Evolutionary conservation across 2,113 vertebrate species (phyloP).

Genomic region (Scomber japonicus): DNA sequence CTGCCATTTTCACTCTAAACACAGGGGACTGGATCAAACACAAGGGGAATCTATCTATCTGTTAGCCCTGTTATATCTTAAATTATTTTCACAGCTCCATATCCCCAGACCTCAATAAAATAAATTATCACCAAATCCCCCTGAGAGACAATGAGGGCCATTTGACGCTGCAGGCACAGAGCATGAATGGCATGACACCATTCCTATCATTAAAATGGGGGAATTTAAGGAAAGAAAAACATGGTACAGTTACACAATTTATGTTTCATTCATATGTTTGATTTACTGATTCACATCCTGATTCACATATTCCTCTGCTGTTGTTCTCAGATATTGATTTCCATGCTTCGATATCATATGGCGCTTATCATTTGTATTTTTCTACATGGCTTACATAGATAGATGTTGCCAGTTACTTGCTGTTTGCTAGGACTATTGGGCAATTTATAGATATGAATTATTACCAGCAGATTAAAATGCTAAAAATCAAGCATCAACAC

Average conservation of each 20-base stretch:
- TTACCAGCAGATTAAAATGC: background rate
- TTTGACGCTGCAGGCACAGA: conserved; percentile 35
- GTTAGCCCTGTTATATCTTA: conserved; percentile 46
- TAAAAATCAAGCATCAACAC: too few species aligned
- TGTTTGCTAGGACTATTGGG: conserved; percentile 13
- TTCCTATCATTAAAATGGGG: conserved; percentile 49
- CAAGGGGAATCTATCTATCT: conserved; percentile 58
- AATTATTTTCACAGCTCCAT: conserved; percentile 58
- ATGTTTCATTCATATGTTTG: background rate
- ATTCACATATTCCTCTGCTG: conserved; percentile 30
- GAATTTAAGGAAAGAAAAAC: background rate
- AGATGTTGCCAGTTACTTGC: conserved; percentile 13
- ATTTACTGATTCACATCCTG: conserved; percentile 28
- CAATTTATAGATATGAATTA: conserved; percentile 48
- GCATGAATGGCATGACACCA: conserved; percentile 44
- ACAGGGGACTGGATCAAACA: conserved; percentile 53
- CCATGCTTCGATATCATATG: conserved; percentile 33
- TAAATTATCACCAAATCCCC: conserved; percentile 62
- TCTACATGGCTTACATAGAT: conserved; percentile 13
- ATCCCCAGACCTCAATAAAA: conserved; percentile 68
- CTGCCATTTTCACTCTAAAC: conserved; percentile 37
- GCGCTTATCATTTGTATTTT: conserved; percentile 49
- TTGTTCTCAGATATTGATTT: conserved; percentile 45
- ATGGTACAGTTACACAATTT: background rate
- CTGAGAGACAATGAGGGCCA: conserved; percentile 54